These are phyloP conservation scores for Rotaria magnacalcarata DNA, from an alignment of 2,888 invertebrate species.

Conservation along the genomic window DNA sequence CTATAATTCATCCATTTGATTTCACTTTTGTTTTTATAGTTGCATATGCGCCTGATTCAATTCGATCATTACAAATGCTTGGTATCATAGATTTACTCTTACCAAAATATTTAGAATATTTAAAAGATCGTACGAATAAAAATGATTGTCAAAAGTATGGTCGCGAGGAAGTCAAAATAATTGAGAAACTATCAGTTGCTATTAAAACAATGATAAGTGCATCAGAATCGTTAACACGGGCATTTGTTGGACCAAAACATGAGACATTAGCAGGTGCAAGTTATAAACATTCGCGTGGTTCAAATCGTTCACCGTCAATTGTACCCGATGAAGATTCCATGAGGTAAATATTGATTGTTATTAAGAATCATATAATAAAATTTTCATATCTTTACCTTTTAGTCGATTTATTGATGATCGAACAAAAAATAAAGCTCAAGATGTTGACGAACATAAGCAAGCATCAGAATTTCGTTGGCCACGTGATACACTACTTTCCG, in stretches of 20 bases:
- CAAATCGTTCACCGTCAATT: slow-evolving; percentile 45
- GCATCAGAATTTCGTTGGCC: slow-evolving; percentile 68
- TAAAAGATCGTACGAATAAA: slow-evolving; percentile 69
- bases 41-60: slow-evolving; percentile 92
- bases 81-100: slow-evolving; percentile 90
- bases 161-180: slow-evolving; percentile 86
- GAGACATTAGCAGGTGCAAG: slow-evolving; percentile 21
- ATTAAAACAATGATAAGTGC: slow-evolving; percentile 91
- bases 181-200: slow-evolving; percentile 84
- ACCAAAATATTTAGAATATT: slow-evolving; percentile 87
- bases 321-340: slow-evolving; percentile 45
- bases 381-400: background rate
- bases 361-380: too few relatives aligned
- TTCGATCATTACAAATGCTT: slow-evolving; percentile 64
- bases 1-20: background rate
- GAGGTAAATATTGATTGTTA: background rate
- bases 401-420: slow-evolving; percentile 37
- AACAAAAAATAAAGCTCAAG: background rate
- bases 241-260: slow-evolving; percentile 39
- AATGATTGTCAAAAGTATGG: slow-evolving; percentile 51
- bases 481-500: slow-evolving; percentile 80
- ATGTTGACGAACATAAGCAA: slow-evolving; percentile 62
- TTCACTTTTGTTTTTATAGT: slow-evolving; percentile 61
- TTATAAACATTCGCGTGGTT: slow-evolving; percentile 35
- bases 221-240: slow-evolving; percentile 78